Conservation (phyloP, 2,888 invertebrate species). For the Drosophila antonietae region DNA sequence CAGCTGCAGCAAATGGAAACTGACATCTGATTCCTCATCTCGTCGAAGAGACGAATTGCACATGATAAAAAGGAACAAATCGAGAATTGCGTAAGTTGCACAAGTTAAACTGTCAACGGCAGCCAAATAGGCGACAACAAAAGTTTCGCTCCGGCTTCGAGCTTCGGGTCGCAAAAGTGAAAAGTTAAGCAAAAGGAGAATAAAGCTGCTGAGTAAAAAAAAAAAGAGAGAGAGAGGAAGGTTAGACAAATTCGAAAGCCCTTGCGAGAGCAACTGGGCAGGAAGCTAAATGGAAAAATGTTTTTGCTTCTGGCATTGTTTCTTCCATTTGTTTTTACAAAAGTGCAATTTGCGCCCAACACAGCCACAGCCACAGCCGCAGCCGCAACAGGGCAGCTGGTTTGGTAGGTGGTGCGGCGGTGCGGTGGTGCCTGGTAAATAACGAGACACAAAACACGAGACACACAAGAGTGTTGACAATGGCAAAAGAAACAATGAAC, state of each 20-base stretch:
- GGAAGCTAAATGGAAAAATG: conserved; percentile 56
- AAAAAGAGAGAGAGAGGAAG: conserved; percentile 34
- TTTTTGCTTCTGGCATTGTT: conserved; percentile 73
- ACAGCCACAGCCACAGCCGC: conserved; percentile 59
- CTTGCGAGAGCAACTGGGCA: conserved; percentile 15
- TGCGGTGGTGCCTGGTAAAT: conserved; percentile 18
- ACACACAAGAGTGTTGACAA: conserved; percentile 75
- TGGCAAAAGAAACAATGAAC: conserved; percentile 55
- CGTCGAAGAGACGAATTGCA: conserved; percentile 7
- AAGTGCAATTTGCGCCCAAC: conserved; percentile 80
- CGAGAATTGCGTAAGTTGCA: conserved; percentile 61
- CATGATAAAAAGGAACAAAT: conserved; percentile 52
- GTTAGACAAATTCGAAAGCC: conserved; percentile 58
- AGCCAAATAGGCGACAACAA: conserved; percentile 46
- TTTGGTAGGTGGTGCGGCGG: neutral
- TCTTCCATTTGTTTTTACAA: conserved; percentile 76
- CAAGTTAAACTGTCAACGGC: conserved; percentile 76
- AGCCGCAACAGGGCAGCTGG: conserved; percentile 16
- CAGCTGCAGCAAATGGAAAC: conserved; percentile 15
- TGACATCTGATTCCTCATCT: conserved; percentile 29
- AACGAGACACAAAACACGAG: conserved; percentile 51
- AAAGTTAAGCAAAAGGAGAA: conserved; percentile 66
- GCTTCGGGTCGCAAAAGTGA: conserved; percentile 60
- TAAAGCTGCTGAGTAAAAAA: neutral
- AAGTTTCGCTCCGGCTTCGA: conserved; percentile 16